A percentile compares a stretch with the other conserved stretches of the same genome.
Evolutionary conservation across 2,797 vertebrate genomes (phyloP).

Genomic region (Peromyscus nudipes): DNA sequence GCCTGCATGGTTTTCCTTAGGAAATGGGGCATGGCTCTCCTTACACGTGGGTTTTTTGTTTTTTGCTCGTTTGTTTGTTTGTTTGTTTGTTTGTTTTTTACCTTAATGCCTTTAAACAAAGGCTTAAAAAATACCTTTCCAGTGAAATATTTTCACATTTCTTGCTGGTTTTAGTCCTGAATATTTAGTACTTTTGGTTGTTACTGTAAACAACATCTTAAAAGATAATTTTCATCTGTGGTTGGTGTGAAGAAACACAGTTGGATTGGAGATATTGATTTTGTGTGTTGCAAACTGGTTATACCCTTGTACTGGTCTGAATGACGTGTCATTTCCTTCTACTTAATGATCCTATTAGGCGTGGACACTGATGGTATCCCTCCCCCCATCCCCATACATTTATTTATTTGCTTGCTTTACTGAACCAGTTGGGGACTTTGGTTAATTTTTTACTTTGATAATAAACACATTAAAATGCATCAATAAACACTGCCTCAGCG

Average conservation of each 20-base stretch:
- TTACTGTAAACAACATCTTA: not conserved
- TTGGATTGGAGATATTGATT: not conserved
- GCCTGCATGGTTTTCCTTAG: not conserved
- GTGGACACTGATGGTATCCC: not conserved
- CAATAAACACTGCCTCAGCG: not conserved
- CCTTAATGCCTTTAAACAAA: not conserved
- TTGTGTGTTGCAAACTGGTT: not conserved
- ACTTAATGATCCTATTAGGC: not conserved
- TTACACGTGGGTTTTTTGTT: not conserved
- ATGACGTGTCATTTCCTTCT: not conserved
- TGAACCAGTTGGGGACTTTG: not conserved
- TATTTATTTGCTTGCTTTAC: not conserved
- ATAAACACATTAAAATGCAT: not conserved
- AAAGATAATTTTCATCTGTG: not conserved
- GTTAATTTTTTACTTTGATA: not conserved
- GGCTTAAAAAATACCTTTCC: not conserved
- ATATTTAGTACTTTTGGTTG: not conserved
- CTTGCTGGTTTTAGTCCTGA: not conserved
- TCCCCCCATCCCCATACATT: accelerated
- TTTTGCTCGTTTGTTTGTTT: no score
- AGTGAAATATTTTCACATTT: not conserved
- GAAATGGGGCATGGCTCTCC: not conserved
- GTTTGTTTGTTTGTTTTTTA: no score
- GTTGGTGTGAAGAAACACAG: not conserved
- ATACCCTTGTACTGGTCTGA: not conserved